These are phyloP conservation scores for Heliopora coerulea DNA, from an alignment of 92 coral and sea anemone species.

Conservation along the genomic window DNA sequence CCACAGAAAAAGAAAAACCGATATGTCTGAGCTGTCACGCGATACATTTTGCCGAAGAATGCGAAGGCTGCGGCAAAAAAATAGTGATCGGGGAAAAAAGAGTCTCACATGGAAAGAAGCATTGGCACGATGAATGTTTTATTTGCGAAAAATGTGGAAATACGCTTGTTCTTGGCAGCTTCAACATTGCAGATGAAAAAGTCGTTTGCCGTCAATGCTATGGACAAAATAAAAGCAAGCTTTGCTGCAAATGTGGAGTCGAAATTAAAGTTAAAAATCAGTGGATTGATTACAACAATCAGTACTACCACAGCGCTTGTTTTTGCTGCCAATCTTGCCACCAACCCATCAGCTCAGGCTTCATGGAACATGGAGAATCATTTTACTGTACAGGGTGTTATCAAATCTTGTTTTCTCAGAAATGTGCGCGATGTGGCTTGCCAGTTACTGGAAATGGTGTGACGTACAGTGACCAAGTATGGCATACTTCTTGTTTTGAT, in stretches of 20 bases:
- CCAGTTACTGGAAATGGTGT: slow-evolving; percentile 54
- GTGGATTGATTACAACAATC: slow-evolving; percentile 2
- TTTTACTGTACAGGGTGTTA: slow-evolving; percentile 31
- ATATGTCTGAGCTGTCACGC: slow-evolving; percentile 33
- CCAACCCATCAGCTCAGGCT: slow-evolving; percentile 22
- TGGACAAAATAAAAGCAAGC: slow-evolving; percentile 14
- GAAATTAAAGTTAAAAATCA: slow-evolving; percentile 19
- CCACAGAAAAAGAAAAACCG: slow-evolving; percentile 2
- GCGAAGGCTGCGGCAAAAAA: slow-evolving; percentile 23
- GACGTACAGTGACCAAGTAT: slow-evolving; percentile 19
- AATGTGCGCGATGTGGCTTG: slow-evolving; percentile 31
- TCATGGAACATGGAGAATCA: slow-evolving; percentile 28
- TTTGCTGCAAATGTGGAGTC: slow-evolving; percentile 32
- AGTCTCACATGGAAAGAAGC: background rate
- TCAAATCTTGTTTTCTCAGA: slow-evolving; percentile 25
- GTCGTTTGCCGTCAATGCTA: slow-evolving; percentile 23
- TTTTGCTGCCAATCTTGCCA: slow-evolving; percentile 22
- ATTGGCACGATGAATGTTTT: slow-evolving; percentile 43
- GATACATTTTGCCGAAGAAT: slow-evolving; percentile 14
- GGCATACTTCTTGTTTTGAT: slow-evolving; percentile 31
- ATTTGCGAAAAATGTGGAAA: slow-evolving; percentile 29
- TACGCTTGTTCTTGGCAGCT: slow-evolving; percentile 22
- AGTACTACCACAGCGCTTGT: slow-evolving; percentile 15
- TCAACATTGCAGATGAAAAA: slow-evolving; percentile 18
- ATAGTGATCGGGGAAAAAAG: slow-evolving; percentile 29